Evolutionary conservation across 2,113 vertebrate genomes (phyloP).

Genomic region (Fulica atra): DNA sequence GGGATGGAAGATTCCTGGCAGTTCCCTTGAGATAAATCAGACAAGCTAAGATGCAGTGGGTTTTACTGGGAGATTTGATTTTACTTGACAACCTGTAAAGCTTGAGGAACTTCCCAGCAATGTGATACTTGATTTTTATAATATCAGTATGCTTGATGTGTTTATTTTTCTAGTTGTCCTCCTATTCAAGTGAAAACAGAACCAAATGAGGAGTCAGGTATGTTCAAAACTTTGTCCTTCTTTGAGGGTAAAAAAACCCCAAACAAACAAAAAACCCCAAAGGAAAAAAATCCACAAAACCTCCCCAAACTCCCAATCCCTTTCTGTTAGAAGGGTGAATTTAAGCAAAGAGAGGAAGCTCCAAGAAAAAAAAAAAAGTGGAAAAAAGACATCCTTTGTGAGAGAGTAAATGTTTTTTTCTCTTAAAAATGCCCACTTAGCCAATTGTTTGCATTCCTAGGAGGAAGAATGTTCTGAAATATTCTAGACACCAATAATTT

Average conservation of each 20-base stretch:
- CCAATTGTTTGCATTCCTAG: background rate
- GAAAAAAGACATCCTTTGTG: background rate
- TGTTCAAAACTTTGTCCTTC: background rate
- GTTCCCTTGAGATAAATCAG: background rate
- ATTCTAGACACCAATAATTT: background rate
- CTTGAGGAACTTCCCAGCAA: background rate
- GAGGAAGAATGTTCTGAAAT: background rate
- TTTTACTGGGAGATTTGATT: background rate
- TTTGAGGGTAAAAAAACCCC: background rate
- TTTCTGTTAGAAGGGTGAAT: background rate
- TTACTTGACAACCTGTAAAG: background rate
- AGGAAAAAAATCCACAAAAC: no score
- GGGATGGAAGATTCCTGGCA: background rate
- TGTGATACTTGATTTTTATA: background rate
- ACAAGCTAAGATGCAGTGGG: background rate
- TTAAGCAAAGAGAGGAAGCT: background rate
- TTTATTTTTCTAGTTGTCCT: slow-evolving; percentile 63
- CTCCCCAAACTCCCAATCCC: no score
- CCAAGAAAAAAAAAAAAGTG: background rate
- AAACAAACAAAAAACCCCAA: background rate
- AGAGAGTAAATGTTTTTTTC: background rate
- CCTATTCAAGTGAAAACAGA: slow-evolving; percentile 79
- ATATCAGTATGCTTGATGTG: background rate
- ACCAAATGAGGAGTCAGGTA: slow-evolving; percentile 78
- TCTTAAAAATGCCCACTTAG: background rate